Percentiles rank a stretch among this genome's conserved stretches.
These are phyloP conservation scores for Drosophila infuscata DNA, from an alignment of 2,888 invertebrate genomes.

Conservation along the genomic window DNA sequence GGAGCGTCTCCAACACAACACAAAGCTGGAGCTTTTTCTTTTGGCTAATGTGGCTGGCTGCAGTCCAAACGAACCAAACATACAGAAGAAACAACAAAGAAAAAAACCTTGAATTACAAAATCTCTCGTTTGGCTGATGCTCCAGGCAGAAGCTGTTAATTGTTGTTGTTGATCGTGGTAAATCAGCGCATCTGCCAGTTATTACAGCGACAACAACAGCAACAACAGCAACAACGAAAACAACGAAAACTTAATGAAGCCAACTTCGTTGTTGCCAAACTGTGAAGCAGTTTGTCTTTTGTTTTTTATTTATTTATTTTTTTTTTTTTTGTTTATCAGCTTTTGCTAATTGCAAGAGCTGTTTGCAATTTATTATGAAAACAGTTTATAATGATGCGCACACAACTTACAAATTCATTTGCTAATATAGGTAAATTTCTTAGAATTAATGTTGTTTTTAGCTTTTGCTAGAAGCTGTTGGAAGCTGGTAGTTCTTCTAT, in stretches of 20 bases:
- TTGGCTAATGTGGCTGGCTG: conserved; percentile 52
- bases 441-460: conserved; percentile 12
- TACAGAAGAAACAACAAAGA: conserved; percentile 12
- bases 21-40: conserved; percentile 26
- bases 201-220: conserved; percentile 21
- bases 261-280: conserved; percentile 37
- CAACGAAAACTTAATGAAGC: conserved; percentile 21
- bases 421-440: conserved; percentile 42
- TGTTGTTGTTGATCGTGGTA: conserved; percentile 34
- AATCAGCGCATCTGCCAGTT: conserved; percentile 55
- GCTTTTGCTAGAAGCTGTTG: conserved; percentile 44
- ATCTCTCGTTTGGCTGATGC: conserved; percentile 52
- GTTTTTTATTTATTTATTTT: neutral
- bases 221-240: neutral
- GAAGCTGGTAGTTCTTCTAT: conserved; percentile 22
- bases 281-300: conserved; percentile 17
- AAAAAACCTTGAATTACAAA: conserved; percentile 78
- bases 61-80: conserved; percentile 33
- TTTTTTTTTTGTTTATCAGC: conserved; percentile 5
- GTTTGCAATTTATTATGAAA: conserved; percentile 10
- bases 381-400: conserved; percentile 24
- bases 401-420: conserved; percentile 45
- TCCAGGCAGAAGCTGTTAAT: conserved; percentile 54
- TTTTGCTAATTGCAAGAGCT: conserved; percentile 59
- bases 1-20: conserved; percentile 1